phyloP scores from a whole-genome alignment of 2,113 vertebrate genomes.

The Oncorhynchus clarkii region DNA sequence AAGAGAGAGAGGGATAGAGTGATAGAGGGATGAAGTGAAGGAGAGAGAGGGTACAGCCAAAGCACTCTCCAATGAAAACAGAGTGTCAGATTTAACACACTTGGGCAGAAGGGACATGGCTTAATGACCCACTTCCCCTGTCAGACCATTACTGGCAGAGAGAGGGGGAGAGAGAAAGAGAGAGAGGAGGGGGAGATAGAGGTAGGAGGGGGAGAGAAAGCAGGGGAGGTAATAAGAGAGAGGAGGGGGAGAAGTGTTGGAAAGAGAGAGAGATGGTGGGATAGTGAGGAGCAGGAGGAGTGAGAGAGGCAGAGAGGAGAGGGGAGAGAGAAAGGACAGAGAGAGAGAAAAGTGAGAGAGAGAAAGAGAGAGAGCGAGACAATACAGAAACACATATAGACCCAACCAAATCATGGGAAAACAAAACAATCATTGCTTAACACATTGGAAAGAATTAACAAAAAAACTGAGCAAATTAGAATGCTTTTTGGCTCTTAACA shows the following conservation, averaged over 20 bases:
- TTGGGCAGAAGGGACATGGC: conserved; percentile 34
- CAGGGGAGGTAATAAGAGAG: not conserved
- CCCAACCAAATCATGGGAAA: too few species aligned
- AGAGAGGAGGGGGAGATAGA: not conserved
- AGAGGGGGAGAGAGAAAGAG: not conserved
- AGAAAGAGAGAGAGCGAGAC: not conserved
- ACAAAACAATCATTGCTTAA: too few species aligned
- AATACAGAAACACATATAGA: not conserved
- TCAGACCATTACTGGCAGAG: conserved; percentile 25
- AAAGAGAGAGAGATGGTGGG: not conserved
- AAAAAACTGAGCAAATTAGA: too few species aligned
- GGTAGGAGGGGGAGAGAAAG: not conserved
- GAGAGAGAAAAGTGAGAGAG: not conserved
- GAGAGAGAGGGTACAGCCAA: conserved; percentile 23
- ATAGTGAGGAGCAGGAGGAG: too few species aligned
- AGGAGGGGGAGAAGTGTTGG: not conserved
- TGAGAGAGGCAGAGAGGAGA: not conserved
- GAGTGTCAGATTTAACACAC: conserved; percentile 58
- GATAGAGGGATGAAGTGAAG: not conserved
- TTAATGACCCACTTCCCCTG: conserved; percentile 45
- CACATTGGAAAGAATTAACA: too few species aligned
- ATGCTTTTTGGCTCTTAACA: too few species aligned
- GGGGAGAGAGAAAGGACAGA: not conserved
- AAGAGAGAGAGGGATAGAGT: conserved; percentile 15
- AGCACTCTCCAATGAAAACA: conserved; percentile 64